Percentiles rank a stretch among this genome's conserved stretches.
These are phyloP conservation scores for Halesus radiatus DNA, from an alignment of 1,140 invertebrate genomes.

Conservation along the genomic window DNA sequence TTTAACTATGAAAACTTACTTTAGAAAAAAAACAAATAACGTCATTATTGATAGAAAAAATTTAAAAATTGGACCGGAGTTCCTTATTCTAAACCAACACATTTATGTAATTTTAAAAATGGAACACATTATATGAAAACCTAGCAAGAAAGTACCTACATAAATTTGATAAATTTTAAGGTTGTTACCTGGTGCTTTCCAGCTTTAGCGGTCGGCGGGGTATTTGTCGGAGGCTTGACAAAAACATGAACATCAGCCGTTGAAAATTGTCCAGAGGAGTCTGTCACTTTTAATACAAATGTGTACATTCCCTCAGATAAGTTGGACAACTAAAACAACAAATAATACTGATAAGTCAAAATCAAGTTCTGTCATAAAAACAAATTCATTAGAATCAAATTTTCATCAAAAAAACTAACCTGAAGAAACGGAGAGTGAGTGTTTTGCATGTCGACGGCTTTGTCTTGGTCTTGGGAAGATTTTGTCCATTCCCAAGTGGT, in stretches of 20 bases:
- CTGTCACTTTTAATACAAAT: conserved; percentile 93
- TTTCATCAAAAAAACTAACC: conserved; percentile 53
- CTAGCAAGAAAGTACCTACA: too few species aligned
- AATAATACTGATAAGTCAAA: neutral
- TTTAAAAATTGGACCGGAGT: too few species aligned
- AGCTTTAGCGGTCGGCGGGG: conserved; percentile 82
- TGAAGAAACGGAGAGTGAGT: conserved; percentile 79
- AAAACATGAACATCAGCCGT: conserved; percentile 92
- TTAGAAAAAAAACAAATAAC: too few species aligned
- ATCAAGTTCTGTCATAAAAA: too few species aligned
- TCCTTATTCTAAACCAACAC: too few species aligned
- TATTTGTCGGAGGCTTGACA: conserved; percentile 90
- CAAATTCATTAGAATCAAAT: too few species aligned
- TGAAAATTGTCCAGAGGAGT: conserved; percentile 88
- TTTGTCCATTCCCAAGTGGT: too few species aligned
- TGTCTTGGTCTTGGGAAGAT: too few species aligned
- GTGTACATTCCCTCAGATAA: conserved; percentile 95
- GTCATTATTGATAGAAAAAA: too few species aligned
- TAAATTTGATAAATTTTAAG: neutral
- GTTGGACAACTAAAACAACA: conserved; percentile 78
- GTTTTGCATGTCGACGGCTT: too few species aligned
- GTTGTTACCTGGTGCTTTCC: conserved; percentile 66
- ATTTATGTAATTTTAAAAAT: neutral
- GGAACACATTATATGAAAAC: neutral
- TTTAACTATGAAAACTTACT: too few species aligned